Conservation (phyloP, 1,140 invertebrate genomes). For the Microplitis demolitor region DNA sequence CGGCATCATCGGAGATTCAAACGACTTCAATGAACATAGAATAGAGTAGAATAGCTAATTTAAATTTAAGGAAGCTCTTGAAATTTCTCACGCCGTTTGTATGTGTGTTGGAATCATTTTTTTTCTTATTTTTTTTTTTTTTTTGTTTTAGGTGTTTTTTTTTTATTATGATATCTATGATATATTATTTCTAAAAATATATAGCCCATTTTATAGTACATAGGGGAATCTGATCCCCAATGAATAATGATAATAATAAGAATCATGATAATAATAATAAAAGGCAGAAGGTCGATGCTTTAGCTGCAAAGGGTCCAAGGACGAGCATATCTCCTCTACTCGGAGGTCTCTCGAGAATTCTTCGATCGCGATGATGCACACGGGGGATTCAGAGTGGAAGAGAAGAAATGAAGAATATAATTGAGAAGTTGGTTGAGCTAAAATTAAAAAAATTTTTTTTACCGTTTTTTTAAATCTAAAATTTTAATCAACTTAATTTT, state of each 20-base stretch:
- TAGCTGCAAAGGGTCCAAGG: slow-evolving; percentile 31
- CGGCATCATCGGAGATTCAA: slow-evolving; percentile 15
- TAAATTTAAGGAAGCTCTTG: not conserved
- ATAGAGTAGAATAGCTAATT: not conserved
- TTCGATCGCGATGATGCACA: not conserved
- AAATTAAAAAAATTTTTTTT: too few species aligned
- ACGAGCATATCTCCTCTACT: slow-evolving; percentile 9
- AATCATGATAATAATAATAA: slow-evolving; percentile 4
- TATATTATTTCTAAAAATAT: too few species aligned
- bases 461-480: too few species aligned
- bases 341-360: not conserved
- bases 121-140: too few species aligned
- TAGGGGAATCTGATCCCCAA: too few species aligned
- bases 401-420: not conserved
- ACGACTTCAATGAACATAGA: not conserved
- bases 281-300: slow-evolving; percentile 24
- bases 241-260: not conserved
- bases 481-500: too few species aligned
- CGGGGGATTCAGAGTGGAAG: not conserved
- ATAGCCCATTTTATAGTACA: too few species aligned
- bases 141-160: too few species aligned
- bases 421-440: not conserved
- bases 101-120: too few species aligned
- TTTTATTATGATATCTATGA: too few species aligned
- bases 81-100: not conserved